Percentiles rank a stretch among this genome's conserved stretches.
These are phyloP conservation scores for Torymus texanus DNA, from an alignment of 2,888 invertebrate species.

Conservation along the genomic window DNA sequence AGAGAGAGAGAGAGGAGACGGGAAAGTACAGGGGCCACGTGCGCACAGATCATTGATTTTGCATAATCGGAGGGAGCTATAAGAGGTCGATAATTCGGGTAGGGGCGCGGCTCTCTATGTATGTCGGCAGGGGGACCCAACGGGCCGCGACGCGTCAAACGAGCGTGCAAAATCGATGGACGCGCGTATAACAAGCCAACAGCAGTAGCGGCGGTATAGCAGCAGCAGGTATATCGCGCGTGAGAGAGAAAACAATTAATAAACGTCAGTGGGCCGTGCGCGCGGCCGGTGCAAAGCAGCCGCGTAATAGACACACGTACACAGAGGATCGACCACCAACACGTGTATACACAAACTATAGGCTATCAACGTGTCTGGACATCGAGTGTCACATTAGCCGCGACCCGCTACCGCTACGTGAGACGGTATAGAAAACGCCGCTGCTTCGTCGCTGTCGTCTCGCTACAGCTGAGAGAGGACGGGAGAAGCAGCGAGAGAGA, in stretches of 20 bases:
- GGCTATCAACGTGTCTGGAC: not conserved
- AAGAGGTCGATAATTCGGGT: slow-evolving; percentile 26
- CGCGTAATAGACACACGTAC: not conserved
- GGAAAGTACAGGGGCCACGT: too few relatives aligned
- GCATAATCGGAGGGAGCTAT: slow-evolving; percentile 4
- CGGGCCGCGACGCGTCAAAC: slow-evolving; percentile 9
- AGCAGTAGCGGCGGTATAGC: not conserved
- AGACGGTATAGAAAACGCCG: not conserved
- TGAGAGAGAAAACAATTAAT: slow-evolving; percentile 44
- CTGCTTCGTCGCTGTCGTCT: not conserved
- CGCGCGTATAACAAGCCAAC: not conserved
- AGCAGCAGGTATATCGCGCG: not conserved
- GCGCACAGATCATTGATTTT: slow-evolving; percentile 22
- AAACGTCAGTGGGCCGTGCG: slow-evolving; percentile 34
- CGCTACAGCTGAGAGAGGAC: not conserved
- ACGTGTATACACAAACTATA: not conserved
- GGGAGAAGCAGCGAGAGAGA: too few relatives aligned
- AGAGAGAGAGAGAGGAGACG: too few relatives aligned
- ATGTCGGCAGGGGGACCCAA: too few relatives aligned
- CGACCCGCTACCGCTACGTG: too few relatives aligned
- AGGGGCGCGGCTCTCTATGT: not conserved
- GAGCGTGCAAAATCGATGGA: slow-evolving; percentile 27
- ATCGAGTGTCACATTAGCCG: slow-evolving; percentile 30
- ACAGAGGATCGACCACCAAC: not conserved
- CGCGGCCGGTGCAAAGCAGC: not conserved